Evolutionary conservation across 2,113 vertebrate species (phyloP).

Genomic region (Istiophorus platypterus): DNA sequence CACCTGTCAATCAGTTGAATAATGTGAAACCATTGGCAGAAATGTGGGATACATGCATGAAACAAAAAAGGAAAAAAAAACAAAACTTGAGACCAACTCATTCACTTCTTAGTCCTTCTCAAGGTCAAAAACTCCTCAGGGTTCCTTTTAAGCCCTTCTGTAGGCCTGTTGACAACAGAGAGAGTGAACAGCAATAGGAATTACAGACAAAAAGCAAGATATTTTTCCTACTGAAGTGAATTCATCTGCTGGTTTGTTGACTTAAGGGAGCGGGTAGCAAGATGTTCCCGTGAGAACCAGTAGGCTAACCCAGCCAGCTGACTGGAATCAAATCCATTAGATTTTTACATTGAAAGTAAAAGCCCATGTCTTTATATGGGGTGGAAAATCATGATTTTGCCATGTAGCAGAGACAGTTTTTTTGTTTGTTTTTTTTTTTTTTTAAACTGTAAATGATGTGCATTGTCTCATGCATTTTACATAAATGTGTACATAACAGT

Average conservation of each 20-base stretch:
- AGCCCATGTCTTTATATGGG: constrained; percentile 30
- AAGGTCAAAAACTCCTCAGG: background rate
- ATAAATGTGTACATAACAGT: background rate
- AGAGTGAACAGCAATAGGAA: background rate
- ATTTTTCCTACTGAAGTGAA: constrained; percentile 27
- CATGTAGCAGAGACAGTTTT: background rate
- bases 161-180: background rate
- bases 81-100: background rate
- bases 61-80: too few species aligned
- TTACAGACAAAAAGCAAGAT: constrained; percentile 4
- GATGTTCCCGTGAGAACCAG: constrained; percentile 69
- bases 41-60: background rate
- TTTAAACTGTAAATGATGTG: background rate
- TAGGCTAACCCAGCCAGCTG: constrained; percentile 18
- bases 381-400: constrained; percentile 37
- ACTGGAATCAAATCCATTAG: background rate
- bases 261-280: constrained; percentile 43
- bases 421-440: background rate
- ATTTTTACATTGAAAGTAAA: constrained; percentile 20
- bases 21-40: background rate
- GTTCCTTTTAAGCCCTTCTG: background rate
- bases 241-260: constrained; percentile 50
- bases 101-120: background rate
- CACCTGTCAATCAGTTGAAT: too few species aligned
- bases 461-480: background rate